Conservation (phyloP, 2,888 invertebrate genomes). For the Dicranocentrus wangi region DNA sequence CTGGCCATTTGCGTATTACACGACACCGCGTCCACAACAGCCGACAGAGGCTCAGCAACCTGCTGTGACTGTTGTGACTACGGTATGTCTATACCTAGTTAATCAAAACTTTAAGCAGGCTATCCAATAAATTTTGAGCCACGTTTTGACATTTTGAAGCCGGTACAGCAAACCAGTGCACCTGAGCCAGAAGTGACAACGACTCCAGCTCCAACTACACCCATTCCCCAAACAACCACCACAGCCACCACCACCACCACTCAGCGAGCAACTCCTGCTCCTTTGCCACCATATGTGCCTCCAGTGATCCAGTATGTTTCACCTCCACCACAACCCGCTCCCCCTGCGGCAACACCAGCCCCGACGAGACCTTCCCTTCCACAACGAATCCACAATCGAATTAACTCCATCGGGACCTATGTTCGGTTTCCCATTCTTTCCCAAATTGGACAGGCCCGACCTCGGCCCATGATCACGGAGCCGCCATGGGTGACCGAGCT, state of each 20-base stretch:
- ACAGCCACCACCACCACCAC: slow-evolving; percentile 11
- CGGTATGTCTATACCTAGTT: no score
- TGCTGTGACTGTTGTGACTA: no score
- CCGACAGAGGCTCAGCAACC: background rate
- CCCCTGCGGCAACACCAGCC: slow-evolving; percentile 11
- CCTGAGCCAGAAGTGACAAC: background rate
- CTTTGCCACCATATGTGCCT: background rate
- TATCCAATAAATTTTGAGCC: background rate
- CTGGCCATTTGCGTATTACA: slow-evolving; percentile 57
- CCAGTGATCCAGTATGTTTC: no score
- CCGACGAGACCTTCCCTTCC: slow-evolving; percentile 14
- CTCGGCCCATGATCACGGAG: slow-evolving; percentile 49
- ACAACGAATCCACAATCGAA: slow-evolving; percentile 25
- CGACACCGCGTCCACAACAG: slow-evolving; percentile 31
- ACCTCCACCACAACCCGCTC: no score
- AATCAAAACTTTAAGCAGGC: no score
- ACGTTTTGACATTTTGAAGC: background rate
- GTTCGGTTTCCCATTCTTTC: slow-evolving; percentile 41
- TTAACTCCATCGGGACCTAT: slow-evolving; percentile 14
- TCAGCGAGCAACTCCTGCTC: slow-evolving; percentile 13
- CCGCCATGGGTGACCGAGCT: slow-evolving; percentile 63
- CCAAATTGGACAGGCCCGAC: slow-evolving; percentile 33
- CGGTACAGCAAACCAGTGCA: background rate
- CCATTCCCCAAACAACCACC: background rate
- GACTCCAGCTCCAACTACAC: slow-evolving; percentile 10